Percentiles rank a stretch among this genome's conserved stretches.
Evolutionary conservation across 1,140 invertebrate species (phyloP).

Genomic region (Ips typographus): DNA sequence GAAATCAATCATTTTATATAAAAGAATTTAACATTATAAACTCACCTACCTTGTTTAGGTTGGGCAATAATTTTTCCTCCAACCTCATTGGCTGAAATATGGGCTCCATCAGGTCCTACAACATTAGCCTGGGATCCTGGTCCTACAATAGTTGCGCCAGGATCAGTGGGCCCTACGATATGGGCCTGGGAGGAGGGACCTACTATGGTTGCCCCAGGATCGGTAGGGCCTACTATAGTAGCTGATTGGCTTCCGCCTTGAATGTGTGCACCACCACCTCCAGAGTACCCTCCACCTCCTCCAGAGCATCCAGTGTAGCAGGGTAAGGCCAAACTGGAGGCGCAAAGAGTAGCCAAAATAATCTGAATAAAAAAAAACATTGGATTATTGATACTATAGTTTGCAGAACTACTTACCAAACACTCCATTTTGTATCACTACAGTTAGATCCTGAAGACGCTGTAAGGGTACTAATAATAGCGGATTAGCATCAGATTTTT

Average conservation of each 20-base stretch:
- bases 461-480: slow-evolving; percentile 7
- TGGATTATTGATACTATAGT: background rate
- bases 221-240: slow-evolving; percentile 41
- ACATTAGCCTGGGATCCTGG: slow-evolving; percentile 37
- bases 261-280: slow-evolving; percentile 10
- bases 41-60: slow-evolving; percentile 36
- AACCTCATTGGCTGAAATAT: slow-evolving; percentile 39
- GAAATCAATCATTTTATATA: slow-evolving; percentile 11
- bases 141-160: slow-evolving; percentile 40
- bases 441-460: background rate
- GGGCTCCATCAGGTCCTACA: slow-evolving; percentile 41
- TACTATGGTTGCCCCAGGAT: slow-evolving; percentile 40
- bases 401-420: slow-evolving; percentile 3
- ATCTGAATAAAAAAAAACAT: slow-evolving; percentile 3
- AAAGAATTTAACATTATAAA: background rate
- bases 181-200: slow-evolving; percentile 38
- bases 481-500: slow-evolving; percentile 25
- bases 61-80: slow-evolving; percentile 40
- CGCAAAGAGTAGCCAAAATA: slow-evolving; percentile 9
- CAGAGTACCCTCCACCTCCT: slow-evolving; percentile 11
- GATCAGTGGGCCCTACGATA: slow-evolving; percentile 41
- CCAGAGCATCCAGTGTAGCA: slow-evolving; percentile 8
- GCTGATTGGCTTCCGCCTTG: slow-evolving; percentile 23
- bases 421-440: background rate
- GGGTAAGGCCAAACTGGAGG: background rate